Conservation (phyloP, 2,888 invertebrate species). For the Isotomurus palustris region DNA sequence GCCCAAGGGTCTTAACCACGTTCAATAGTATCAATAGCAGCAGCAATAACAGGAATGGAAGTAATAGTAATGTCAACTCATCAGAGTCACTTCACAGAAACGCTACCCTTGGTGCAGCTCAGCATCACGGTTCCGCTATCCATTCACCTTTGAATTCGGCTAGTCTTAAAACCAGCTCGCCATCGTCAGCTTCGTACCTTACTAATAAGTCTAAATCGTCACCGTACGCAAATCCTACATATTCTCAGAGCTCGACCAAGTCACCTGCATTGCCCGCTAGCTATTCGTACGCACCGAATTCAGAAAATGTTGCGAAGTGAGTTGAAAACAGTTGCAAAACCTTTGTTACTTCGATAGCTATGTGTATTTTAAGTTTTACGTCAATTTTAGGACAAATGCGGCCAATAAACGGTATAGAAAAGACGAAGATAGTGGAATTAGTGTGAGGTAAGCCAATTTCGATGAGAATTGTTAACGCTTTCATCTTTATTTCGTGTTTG, state of each 20-base stretch:
- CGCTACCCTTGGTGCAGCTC: constrained; percentile 13
- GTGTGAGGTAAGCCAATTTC: constrained; percentile 18
- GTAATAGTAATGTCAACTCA: constrained; percentile 16
- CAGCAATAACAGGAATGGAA: constrained; percentile 30
- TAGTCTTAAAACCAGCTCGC: constrained; percentile 31
- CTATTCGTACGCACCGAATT: constrained; percentile 32
- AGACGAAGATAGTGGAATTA: constrained; percentile 16
- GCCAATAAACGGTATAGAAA: constrained; percentile 37
- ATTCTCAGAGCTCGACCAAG: constrained; percentile 25
- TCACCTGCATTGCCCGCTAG: constrained; percentile 26
- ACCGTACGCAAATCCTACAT: constrained; percentile 18
- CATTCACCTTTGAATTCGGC: constrained; percentile 32
- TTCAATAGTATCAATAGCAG: constrained; percentile 31
- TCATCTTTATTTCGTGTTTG: neutral
- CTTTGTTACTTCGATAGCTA: neutral
- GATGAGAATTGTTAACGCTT: neutral
- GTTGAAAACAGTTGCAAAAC: neutral
- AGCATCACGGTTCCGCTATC: constrained; percentile 21
- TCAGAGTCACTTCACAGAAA: constrained; percentile 21
- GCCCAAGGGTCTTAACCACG: constrained; percentile 26
- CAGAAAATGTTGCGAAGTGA: constrained; percentile 33
- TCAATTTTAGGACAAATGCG: constrained; percentile 32
- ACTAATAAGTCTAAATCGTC: constrained; percentile 8
- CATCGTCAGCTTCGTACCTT: neutral
- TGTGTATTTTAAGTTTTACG: neutral